Evolutionary conservation across 2,113 vertebrate species (phyloP), one percentile per base, ranked within the genome.

Genomic region (Colistium nudipinnis): DNA sequence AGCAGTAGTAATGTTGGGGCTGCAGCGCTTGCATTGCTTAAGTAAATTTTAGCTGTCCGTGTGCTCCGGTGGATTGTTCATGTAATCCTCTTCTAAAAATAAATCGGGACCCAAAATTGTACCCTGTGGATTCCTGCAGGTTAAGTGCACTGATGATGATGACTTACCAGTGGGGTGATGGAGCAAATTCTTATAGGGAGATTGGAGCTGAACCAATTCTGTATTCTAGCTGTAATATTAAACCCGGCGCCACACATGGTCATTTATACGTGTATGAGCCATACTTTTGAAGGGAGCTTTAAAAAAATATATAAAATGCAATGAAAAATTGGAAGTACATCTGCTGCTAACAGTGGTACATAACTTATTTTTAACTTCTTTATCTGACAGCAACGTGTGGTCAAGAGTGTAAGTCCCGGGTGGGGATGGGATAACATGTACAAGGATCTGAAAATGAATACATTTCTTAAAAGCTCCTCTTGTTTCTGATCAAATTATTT

Each of bases 61-160:
- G 48, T 49, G 44, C 60, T 69, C 28, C 70, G 39, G 31, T 67
- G 36, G 28, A 70, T 84, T 55, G 64, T 74, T 71, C 69, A 76
- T 70, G 36, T 76, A 60, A 81, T 87, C 44, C 55, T 54, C 47
- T 44, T 81, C 74, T 76, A 71, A 79, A 82, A 85, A 83, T 74
- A 83, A 73, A 66, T 80, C 17, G 1, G 49, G 28, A 59, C 45
- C 70, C 70, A 62, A 78, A 81, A 81, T 54, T 59, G 66, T 41
- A 60, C 78, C 82, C 78, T 35, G 71, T 67, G 72, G 81, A 86
- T 72, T 85, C 77, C 33, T 79, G 54, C 57, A 68, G 74, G 74
- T 88, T 82, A 84, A 78, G 69, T 65, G 62, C 19, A 56, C 80
- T 67, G 80, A 85, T 85, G 77, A 83, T 83, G 80, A 85, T 78